These are phyloP conservation scores for Thera obeliscata DNA, from an alignment of 2,888 invertebrate genomes.

Conservation along the genomic window DNA sequence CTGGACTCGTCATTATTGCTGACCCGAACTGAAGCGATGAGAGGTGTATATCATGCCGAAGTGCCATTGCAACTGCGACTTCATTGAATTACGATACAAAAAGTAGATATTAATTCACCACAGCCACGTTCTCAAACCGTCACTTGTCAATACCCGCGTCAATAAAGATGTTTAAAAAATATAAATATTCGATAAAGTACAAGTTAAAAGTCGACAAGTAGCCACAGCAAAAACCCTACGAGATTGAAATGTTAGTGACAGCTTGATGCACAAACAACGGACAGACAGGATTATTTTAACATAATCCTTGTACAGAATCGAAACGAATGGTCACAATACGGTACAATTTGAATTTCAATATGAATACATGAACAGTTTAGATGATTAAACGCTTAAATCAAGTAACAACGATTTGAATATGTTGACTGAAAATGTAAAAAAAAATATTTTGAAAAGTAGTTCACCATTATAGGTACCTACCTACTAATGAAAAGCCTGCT, in stretches of 20 bases:
- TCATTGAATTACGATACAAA: constrained; percentile 52
- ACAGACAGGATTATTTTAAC: constrained; percentile 80
- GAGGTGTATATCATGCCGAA: constrained; percentile 28
- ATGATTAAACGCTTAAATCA: constrained; percentile 72
- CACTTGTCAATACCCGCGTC: constrained; percentile 75
- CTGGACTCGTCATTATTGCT: constrained; percentile 55
- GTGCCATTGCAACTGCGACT: constrained; percentile 20
- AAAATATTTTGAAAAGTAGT: not conserved
- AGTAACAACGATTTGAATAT: constrained; percentile 63
- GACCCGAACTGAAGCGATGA: constrained; percentile 41
- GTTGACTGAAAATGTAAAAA: constrained; percentile 1
- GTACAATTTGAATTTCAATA: constrained; percentile 79
- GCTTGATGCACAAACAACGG: constrained; percentile 80
- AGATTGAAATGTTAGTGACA: constrained; percentile 83
- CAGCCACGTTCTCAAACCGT: constrained; percentile 57
- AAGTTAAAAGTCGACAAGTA: constrained; percentile 66
- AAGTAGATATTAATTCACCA: constrained; percentile 42
- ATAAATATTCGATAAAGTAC: constrained; percentile 79
- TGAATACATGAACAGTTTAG: constrained; percentile 70
- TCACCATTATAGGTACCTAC: too few species aligned
- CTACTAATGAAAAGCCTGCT: too few species aligned
- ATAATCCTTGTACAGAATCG: constrained; percentile 79
- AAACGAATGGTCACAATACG: constrained; percentile 79
- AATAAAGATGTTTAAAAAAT: constrained; percentile 80
- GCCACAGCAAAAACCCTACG: constrained; percentile 73